A percentile compares a stretch with the other conserved stretches of the same genome.
Conservation (phyloP, 2,797 vertebrate species). For the Lepidocolaptes lacrymiger region DNA sequence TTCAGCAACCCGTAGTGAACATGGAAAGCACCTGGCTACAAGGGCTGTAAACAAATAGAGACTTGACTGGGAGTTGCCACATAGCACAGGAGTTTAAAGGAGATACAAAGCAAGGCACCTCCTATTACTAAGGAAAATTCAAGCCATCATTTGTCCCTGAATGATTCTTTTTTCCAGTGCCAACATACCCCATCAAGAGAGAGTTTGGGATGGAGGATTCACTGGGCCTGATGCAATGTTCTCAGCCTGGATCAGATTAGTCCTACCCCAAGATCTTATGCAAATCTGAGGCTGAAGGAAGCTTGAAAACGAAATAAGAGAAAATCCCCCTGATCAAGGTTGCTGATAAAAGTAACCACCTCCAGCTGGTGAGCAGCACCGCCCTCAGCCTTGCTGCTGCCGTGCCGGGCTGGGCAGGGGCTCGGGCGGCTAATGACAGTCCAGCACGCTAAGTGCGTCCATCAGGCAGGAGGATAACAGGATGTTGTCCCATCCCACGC, state of each 20-base stretch:
- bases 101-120: not conserved
- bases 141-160: not conserved
- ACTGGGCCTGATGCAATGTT: not conserved
- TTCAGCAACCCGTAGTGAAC: not conserved
- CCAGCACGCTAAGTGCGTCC: not conserved
- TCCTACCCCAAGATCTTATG: slow-evolving; percentile 40
- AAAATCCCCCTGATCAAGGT: slow-evolving; percentile 51
- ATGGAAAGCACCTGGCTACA: slow-evolving; percentile 58
- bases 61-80: slow-evolving; percentile 34
- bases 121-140: slow-evolving; percentile 4
- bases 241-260: slow-evolving; percentile 34
- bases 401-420: not conserved
- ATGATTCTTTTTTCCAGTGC: not conserved
- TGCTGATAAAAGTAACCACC: slow-evolving; percentile 49
- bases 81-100: not conserved
- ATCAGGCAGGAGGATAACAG: not conserved
- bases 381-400: not conserved
- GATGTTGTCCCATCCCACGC: not conserved
- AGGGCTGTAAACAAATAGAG: slow-evolving; percentile 45
- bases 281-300: slow-evolving; percentile 51
- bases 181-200: not conserved
- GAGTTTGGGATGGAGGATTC: not conserved
- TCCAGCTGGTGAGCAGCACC: not conserved
- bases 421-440: not conserved
- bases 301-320: slow-evolving; percentile 11